Conservation (phyloP, 1,140 invertebrate species). For the Calycopis cecrops region DNA sequence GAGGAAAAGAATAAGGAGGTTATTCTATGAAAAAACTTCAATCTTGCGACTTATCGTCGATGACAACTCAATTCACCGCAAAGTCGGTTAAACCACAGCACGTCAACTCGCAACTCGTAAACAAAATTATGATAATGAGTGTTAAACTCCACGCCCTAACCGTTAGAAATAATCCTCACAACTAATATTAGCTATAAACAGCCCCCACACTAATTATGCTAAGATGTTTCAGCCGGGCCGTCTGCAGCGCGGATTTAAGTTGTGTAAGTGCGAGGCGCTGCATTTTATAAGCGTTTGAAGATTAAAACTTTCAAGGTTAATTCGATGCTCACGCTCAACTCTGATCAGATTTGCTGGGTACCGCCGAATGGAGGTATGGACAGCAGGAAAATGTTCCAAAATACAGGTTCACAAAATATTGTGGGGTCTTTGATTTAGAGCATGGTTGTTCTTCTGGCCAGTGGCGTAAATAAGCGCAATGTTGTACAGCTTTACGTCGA, state of each 20-base stretch:
- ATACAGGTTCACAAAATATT: too few species aligned
- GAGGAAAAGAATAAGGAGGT: too few species aligned
- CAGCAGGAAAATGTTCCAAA: too few species aligned
- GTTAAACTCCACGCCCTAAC: constrained; percentile 38
- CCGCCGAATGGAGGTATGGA: too few species aligned
- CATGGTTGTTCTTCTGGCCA: too few species aligned
- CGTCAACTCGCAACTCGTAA: constrained; percentile 7
- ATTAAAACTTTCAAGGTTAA: constrained; percentile 7
- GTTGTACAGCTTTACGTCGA: too few species aligned
- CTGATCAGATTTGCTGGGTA: background rate
- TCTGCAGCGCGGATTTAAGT: constrained; percentile 43
- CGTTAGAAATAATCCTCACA: constrained; percentile 60
- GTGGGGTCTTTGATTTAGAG: too few species aligned
- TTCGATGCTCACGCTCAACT: constrained; percentile 3
- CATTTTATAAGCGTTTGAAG: constrained; percentile 24
- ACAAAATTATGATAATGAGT: constrained; percentile 54
- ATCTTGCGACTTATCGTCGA: too few species aligned
- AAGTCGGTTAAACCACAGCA: too few species aligned
- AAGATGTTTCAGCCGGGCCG: constrained; percentile 52
- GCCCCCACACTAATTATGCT: constrained; percentile 67
- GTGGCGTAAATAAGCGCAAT: too few species aligned
- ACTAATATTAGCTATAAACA: constrained; percentile 72
- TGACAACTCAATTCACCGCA: too few species aligned
- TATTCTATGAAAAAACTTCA: too few species aligned
- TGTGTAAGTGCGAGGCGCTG: constrained; percentile 25